These are phyloP conservation scores for Drosophila melanogaster DNA, from an alignment of 1,140 invertebrate species.

Conservation along the genomic window Release_6_plus_ISO1_MT NT_037436.4:7505001-7505500, in stretches of 20 bases:
- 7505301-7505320: slow-evolving; percentile 81
- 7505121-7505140: slow-evolving; percentile 11
- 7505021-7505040: slow-evolving; percentile 68
- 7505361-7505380: slow-evolving; percentile 7
- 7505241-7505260: slow-evolving; percentile 36
- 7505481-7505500: too few relatives aligned
- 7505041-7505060: slow-evolving; percentile 66
- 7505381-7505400: background rate
- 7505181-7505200: slow-evolving; percentile 77
- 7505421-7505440: background rate
- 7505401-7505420: background rate
- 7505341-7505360: slow-evolving; percentile 26
- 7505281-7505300: slow-evolving; percentile 78
- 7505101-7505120: slow-evolving; percentile 23
- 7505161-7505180: slow-evolving; percentile 82
- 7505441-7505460: too few relatives aligned
- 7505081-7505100: slow-evolving; percentile 46
- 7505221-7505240: slow-evolving; percentile 16
- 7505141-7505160: slow-evolving; percentile 68
- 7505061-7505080: slow-evolving; percentile 69
- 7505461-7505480: too few relatives aligned
- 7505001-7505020: slow-evolving; percentile 79
- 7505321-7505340: slow-evolving; percentile 52
- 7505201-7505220: slow-evolving; percentile 3
- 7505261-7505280: slow-evolving; percentile 74